Evolutionary conservation across 2,888 invertebrate genomes (phyloP).

Genomic region (Noctua janthe): DNA sequence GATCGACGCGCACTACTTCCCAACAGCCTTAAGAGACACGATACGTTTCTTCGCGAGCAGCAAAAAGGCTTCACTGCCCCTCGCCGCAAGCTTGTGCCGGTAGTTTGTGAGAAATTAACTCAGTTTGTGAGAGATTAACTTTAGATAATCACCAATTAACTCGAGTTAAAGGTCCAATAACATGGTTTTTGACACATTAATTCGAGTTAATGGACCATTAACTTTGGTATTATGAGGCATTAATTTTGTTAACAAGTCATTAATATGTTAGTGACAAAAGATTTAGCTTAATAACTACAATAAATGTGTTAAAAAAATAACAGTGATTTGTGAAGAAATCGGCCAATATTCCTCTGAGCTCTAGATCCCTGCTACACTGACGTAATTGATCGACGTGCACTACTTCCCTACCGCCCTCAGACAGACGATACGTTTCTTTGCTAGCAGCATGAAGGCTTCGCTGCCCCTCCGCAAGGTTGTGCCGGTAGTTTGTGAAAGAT

Average conservation of each 20-base stretch:
- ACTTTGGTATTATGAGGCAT: neutral
- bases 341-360: no score
- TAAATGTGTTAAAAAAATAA: neutral
- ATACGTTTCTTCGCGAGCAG: conserved; percentile 69
- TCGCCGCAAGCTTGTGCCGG: conserved; percentile 48
- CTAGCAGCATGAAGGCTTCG: no score
- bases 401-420: no score
- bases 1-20: conserved; percentile 77
- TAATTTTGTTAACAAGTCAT: neutral
- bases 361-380: no score
- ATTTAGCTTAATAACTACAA: conserved; percentile 6
- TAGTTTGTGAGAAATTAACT: conserved; percentile 20
- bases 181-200: neutral
- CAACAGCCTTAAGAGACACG: conserved; percentile 78
- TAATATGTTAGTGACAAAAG: conserved; percentile 2
- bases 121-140: neutral
- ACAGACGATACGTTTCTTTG: no score
- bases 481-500: no score
- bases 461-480: no score
- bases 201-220: neutral
- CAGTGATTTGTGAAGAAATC: neutral
- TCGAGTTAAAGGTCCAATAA: neutral
- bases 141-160: conserved; percentile 1
- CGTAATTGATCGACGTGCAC: no score
- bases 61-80: conserved; percentile 44